Evolutionary conservation across 2,888 invertebrate genomes (phyloP).

Genomic region (Orchesella flavescens): DNA sequence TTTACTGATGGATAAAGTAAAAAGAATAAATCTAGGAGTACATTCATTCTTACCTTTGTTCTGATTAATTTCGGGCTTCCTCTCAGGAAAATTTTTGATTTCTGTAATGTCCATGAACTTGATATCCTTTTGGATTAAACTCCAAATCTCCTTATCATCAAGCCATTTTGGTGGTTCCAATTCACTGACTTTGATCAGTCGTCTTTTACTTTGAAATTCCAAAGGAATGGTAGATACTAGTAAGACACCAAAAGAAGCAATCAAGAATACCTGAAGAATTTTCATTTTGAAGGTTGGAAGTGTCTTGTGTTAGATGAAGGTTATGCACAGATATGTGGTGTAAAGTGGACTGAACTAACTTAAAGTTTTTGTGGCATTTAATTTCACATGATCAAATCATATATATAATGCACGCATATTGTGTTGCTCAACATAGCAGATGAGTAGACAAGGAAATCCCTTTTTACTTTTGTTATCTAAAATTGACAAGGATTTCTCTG

Average conservation of each 20-base stretch:
- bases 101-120: slow-evolving; percentile 56
- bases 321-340: too few relatives aligned
- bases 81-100: background rate
- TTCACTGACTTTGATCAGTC: slow-evolving; percentile 54
- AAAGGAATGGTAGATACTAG: slow-evolving; percentile 28
- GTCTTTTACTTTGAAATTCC: background rate
- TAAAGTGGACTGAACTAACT: too few relatives aligned
- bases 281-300: slow-evolving; percentile 8
- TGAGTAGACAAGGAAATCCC: too few relatives aligned
- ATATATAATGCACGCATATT: too few relatives aligned
- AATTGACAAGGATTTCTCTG: too few relatives aligned
- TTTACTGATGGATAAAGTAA: background rate
- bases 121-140: slow-evolving; percentile 13
- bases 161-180: slow-evolving; percentile 53
- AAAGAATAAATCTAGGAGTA: background rate
- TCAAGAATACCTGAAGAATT: background rate
- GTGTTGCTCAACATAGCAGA: too few relatives aligned
- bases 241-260: slow-evolving; percentile 11
- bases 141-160: slow-evolving; percentile 27
- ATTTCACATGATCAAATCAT: too few relatives aligned
- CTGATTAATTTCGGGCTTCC: background rate
- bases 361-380: too few relatives aligned
- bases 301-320: too few relatives aligned
- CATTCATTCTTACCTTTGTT: background rate
- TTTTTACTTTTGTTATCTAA: too few relatives aligned